Evolutionary conservation across 2,888 invertebrate species (phyloP).

Genomic region (Isoperla grammatica): DNA sequence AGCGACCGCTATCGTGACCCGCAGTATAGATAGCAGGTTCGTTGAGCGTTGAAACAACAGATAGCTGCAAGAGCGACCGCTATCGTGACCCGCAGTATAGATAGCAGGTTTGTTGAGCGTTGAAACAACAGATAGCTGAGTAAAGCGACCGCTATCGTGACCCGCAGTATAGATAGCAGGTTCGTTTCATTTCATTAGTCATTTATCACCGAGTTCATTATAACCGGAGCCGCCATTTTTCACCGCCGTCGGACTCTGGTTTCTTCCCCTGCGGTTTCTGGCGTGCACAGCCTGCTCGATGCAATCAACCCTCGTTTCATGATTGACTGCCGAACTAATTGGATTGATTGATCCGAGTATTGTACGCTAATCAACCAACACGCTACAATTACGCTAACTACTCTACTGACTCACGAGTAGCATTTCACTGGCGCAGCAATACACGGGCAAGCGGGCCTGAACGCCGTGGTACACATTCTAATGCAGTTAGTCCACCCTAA

Average conservation of each 20-base stretch:
- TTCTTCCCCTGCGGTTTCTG: slow-evolving; percentile 16
- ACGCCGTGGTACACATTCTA: no score
- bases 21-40: no score
- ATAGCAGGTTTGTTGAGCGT: neutral
- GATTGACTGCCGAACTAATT: slow-evolving; percentile 29
- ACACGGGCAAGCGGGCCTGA: no score
- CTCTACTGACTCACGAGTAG: neutral
- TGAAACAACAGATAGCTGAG: neutral
- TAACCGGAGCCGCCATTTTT: slow-evolving; percentile 13
- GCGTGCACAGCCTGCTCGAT: slow-evolving; percentile 10
- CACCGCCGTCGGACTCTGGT: slow-evolving; percentile 9
- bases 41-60: neutral
- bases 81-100: neutral
- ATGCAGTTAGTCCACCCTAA: no score
- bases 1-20: no score
- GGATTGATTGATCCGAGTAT: slow-evolving; percentile 27
- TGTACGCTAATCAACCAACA: slow-evolving; percentile 26
- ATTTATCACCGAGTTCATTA: slow-evolving; percentile 17
- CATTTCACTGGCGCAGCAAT: slow-evolving; percentile 6
- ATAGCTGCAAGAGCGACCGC: neutral
- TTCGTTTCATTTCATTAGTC: slow-evolving; percentile 17
- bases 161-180: neutral
- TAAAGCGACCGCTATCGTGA: neutral
- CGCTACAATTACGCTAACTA: slow-evolving; percentile 17
- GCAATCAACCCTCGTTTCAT: slow-evolving; percentile 21